Percentiles rank a stretch among this genome's conserved stretches.
phyloP scores from a whole-genome alignment of 2,113 vertebrate genomes.

The Podarcis muralis region DNA sequence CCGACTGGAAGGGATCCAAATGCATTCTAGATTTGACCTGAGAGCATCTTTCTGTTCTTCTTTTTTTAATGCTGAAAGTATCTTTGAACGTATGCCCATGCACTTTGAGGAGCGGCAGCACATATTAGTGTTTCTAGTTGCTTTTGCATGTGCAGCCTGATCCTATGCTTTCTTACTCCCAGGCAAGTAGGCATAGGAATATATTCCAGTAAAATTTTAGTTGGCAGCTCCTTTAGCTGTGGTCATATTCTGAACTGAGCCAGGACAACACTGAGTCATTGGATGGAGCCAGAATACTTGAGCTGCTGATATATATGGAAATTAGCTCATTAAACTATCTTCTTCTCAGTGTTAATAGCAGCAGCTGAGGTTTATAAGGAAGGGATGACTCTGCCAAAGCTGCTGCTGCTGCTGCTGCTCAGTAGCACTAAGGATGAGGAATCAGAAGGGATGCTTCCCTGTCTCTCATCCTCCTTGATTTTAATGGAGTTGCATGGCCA shows the following conservation, averaged over 20 bases:
- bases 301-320: neutral
- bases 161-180: neutral
- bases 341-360: neutral
- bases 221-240: neutral
- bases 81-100: neutral
- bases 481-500: too few species aligned
- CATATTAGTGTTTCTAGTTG: neutral
- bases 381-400: neutral
- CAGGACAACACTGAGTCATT: neutral
- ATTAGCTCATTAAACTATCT: neutral
- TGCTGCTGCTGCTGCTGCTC: neutral
- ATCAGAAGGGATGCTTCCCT: neutral
- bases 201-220: neutral
- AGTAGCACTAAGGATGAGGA: neutral
- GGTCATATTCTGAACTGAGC: neutral
- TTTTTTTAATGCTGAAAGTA: neutral
- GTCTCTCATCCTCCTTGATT: neutral
- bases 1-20: too few species aligned
- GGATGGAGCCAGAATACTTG: neutral
- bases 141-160: neutral
- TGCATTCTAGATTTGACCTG: neutral
- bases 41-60: too few species aligned
- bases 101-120: neutral
- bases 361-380: neutral
- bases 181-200: neutral